Evolutionary conservation across 2,888 invertebrate genomes (phyloP), one percentile per base, ranked within the genome.

Genomic region (Nomada fabriciana): DNA sequence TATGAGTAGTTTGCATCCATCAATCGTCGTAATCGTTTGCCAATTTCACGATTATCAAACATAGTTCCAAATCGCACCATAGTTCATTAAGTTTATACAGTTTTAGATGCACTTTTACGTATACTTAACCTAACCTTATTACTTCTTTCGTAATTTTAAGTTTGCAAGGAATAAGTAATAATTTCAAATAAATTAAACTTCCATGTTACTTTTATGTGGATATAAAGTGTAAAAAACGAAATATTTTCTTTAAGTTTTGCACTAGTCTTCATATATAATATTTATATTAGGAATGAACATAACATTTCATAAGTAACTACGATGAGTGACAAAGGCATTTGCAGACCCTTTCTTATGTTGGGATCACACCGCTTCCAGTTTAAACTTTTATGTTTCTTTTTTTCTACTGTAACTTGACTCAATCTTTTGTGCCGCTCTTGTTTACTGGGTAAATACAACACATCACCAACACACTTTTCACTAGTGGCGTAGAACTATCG

Each of bases 1-100:
- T 89, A 93, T 2, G 93, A 93, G 63, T 91, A 93, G 89, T 93
- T 93, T 13, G 90, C 89, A 63, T 93, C 93, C 11, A 92, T 53
- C 11, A 91, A 75, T 20, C 93, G 89, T 61, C 92, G 87, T 23
- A 93, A 80, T 15, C 93, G 89, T 82, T 92, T 93, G 15, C 90
- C 89, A 73, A 93, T 89, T 70, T 93, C 93, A 50, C 91, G 90
- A 23, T 88, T 85, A 70, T 93, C 92, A 36, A 91, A 89, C 89
- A 92, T 91, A 11, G 91, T 91, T n/a, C 91, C 89, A 25, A 82
- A 36, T 68, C 85, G 83, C 78, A 88, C 86, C 69, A 69, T 74
- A 71, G 47, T 70, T 36, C 36, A 53, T 20, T 18, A 4, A 11
- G 13, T 43, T 70, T 52, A 53, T 65, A 0, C 29, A 70, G 25